phyloP scores from a whole-genome alignment of 1,140 invertebrate genomes.

The Lineus longissimus region DNA sequence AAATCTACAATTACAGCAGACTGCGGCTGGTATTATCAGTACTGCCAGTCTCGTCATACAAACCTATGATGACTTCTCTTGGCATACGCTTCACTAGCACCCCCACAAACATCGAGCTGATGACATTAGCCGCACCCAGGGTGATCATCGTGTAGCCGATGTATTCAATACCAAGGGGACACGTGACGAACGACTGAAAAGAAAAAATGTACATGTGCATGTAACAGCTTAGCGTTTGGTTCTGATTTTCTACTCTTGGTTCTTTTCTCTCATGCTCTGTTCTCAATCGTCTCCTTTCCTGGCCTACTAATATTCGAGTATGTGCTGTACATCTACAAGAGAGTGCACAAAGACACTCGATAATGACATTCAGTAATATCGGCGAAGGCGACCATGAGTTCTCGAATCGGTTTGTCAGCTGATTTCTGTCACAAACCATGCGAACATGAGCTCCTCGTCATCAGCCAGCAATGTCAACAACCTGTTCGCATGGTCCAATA shows the following conservation, averaged over 20 bases:
- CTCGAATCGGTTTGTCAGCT: too few relatives aligned
- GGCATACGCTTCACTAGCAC: slow-evolving; percentile 40
- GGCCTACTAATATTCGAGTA: too few relatives aligned
- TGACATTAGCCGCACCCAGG: slow-evolving; percentile 44
- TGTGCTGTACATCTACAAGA: too few relatives aligned
- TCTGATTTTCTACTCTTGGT: not conserved
- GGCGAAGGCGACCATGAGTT: too few relatives aligned
- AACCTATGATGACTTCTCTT: slow-evolving; percentile 49
- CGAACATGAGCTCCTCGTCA: too few relatives aligned
- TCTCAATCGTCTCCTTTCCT: not conserved
- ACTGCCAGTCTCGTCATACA: slow-evolving; percentile 13
- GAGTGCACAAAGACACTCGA: too few relatives aligned
- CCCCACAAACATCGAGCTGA: slow-evolving; percentile 42
- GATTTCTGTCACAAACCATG: too few relatives aligned
- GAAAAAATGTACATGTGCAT: slow-evolving; percentile 1
- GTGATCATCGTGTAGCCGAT: slow-evolving; percentile 52
- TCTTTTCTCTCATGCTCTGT: not conserved
- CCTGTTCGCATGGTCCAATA: too few relatives aligned
- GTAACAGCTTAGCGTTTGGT: not conserved
- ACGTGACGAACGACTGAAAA: slow-evolving; percentile 49
- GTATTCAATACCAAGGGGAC: slow-evolving; percentile 44
- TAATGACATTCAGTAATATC: too few relatives aligned
- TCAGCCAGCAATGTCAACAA: too few relatives aligned
- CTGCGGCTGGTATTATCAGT: slow-evolving; percentile 4
- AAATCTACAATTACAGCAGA: too few relatives aligned